phyloP scores from a whole-genome alignment of 2,113 vertebrate species.

The Nerophis lumbriciformis region DNA sequence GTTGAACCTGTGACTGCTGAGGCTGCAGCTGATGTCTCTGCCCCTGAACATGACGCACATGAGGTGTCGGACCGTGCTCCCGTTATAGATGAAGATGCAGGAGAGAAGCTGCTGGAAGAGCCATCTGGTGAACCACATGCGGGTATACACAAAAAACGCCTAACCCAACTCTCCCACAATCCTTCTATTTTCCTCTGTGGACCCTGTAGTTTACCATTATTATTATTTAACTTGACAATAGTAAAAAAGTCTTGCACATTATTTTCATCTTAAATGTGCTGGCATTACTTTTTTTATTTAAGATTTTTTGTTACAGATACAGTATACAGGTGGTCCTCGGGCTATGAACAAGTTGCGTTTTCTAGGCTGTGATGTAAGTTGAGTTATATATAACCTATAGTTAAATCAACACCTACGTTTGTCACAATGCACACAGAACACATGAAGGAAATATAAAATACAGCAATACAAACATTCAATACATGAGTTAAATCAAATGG shows the following conservation, averaged over 20 bases:
- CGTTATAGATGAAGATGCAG: slow-evolving; percentile 38
- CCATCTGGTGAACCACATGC: slow-evolving; percentile 41
- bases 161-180: slow-evolving; percentile 21
- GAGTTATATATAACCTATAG: neutral
- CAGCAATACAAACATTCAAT: no score
- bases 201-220: slow-evolving; percentile 28
- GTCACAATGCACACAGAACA: no score
- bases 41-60: slow-evolving; percentile 10
- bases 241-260: neutral
- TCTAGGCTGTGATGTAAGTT: neutral
- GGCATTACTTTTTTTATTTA: neutral
- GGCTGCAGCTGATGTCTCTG: slow-evolving; percentile 19
- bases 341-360: neutral
- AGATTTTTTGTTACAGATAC: neutral
- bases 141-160: slow-evolving; percentile 55
- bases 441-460: no score
- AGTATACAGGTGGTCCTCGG: neutral
- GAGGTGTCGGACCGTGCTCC: slow-evolving; percentile 44
- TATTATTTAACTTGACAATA: slow-evolving; percentile 5
- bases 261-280: neutral
- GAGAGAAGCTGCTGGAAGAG: slow-evolving; percentile 44
- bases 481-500: no score
- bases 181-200: slow-evolving; percentile 43
- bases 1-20: slow-evolving; percentile 14
- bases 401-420: neutral